Percentiles rank a stretch among this genome's conserved stretches.
phyloP scores from a whole-genome alignment of 2,797 vertebrate species.

The Mus spretus region DNA sequence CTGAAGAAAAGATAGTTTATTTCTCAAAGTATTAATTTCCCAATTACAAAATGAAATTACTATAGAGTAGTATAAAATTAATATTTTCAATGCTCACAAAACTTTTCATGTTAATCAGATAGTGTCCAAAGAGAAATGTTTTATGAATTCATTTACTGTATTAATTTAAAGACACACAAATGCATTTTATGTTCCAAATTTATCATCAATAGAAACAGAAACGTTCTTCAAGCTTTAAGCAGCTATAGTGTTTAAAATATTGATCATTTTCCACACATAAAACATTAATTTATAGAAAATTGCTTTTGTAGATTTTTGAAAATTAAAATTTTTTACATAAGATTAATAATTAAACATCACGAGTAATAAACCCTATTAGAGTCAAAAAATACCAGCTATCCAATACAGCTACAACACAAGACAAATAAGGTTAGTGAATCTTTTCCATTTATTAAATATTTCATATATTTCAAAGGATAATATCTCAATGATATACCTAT shows the following conservation, averaged over 20 bases:
- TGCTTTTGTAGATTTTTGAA: background rate
- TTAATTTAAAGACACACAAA: constrained; percentile 57
- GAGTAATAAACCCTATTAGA: constrained; percentile 2
- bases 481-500: background rate
- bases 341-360: background rate
- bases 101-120: background rate
- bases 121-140: background rate
- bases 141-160: background rate
- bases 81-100: constrained; percentile 8
- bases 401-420: background rate
- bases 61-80: background rate
- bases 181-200: constrained; percentile 26
- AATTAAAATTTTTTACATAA: background rate
- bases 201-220: constrained; percentile 18
- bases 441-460: constrained; percentile 13
- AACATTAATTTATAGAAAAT: constrained; percentile 37
- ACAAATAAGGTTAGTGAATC: background rate
- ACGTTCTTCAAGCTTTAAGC: background rate
- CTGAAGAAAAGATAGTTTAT: constrained; percentile 35
- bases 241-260: constrained; percentile 29
- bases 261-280: constrained; percentile 1
- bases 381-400: constrained; percentile 5
- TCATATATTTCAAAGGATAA: background rate
- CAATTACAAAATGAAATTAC: constrained; percentile 34
- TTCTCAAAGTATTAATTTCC: background rate